Evolutionary conservation across 1,140 invertebrate genomes (phyloP).

Genomic region (Geopemphigus sp.): DNA sequence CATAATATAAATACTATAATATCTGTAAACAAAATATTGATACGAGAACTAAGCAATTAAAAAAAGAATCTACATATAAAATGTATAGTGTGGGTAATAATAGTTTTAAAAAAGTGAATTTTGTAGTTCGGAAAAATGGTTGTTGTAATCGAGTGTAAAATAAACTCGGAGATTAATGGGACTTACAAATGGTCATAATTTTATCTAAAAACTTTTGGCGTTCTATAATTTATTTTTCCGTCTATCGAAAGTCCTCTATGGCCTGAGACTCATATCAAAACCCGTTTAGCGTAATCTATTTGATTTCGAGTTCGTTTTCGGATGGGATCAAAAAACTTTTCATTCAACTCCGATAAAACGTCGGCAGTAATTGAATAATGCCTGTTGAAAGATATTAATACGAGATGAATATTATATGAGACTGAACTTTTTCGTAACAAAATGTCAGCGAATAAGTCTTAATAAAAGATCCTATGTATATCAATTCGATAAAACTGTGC

Average conservation of each 20-base stretch:
- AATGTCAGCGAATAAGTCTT: too few relatives aligned
- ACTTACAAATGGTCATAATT: not conserved
- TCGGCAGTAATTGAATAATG: conserved; percentile 25
- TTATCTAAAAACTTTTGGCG: not conserved
- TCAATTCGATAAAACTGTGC: too few relatives aligned
- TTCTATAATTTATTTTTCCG: conserved; percentile 18
- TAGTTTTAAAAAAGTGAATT: not conserved
- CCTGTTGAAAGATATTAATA: not conserved
- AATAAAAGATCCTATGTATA: too few relatives aligned
- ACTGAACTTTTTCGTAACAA: too few relatives aligned
- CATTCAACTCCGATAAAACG: conserved; percentile 8
- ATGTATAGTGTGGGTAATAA: too few relatives aligned
- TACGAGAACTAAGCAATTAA: too few relatives aligned
- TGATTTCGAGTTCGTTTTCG: conserved; percentile 8
- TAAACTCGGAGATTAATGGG: conserved; percentile 10
- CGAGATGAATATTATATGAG: too few relatives aligned
- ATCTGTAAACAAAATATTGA: too few relatives aligned
- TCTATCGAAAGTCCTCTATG: not conserved
- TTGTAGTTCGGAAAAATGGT: not conserved
- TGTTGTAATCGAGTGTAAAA: not conserved
- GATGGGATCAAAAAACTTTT: conserved; percentile 31
- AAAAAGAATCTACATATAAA: too few relatives aligned
- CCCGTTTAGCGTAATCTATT: not conserved
- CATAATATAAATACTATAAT: too few relatives aligned
- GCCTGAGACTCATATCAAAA: not conserved